Evolutionary conservation across 2,797 vertebrate species (phyloP).

Genomic region (Pipistrellus pipistrellus): DNA sequence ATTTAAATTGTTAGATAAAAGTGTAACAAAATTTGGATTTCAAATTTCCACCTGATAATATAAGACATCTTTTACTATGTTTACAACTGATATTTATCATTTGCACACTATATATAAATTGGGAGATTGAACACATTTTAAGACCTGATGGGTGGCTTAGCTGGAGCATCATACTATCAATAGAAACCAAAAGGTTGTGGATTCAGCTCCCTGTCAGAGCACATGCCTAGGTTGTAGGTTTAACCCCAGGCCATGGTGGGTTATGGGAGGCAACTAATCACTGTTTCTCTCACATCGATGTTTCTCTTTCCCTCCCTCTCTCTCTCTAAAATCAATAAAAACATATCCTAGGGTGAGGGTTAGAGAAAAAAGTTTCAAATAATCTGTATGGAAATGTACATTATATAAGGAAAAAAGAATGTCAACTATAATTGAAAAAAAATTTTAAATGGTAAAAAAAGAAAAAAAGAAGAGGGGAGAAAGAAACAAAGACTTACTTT

Average conservation of each 20-base stretch:
- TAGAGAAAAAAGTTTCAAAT: background rate
- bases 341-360: background rate
- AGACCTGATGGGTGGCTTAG: background rate
- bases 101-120: background rate
- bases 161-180: background rate
- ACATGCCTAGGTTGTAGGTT: background rate
- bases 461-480: background rate
- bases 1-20: background rate
- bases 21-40: background rate
- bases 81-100: conserved; percentile 44
- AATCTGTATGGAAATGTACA: background rate
- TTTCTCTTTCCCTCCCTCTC: background rate
- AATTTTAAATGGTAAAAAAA: background rate
- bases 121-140: background rate
- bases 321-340: background rate
- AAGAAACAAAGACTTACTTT: background rate
- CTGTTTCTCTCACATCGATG: background rate
- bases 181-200: background rate
- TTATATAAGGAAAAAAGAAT: background rate
- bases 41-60: conserved; percentile 39
- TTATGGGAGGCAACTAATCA: background rate
- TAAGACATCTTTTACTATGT: conserved; percentile 10
- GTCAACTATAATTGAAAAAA: background rate
- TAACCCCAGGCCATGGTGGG: background rate
- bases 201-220: background rate